Conservation (phyloP, 2,797 vertebrate species). For the Dicrostonyx torquatus region DNA sequence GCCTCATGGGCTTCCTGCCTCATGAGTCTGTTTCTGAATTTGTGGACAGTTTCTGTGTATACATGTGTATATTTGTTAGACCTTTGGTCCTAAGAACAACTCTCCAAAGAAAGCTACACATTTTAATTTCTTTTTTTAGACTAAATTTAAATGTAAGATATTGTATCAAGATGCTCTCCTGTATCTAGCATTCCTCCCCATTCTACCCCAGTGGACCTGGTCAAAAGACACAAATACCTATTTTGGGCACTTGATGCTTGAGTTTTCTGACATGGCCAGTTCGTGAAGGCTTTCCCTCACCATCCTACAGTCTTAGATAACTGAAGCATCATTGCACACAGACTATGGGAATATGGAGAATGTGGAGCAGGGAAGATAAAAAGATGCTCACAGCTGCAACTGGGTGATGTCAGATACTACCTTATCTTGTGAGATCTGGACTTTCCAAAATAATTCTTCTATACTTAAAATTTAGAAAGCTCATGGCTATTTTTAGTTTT, state of each 20-base stretch:
- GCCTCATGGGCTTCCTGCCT: background rate
- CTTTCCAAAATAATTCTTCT: slow-evolving; percentile 7
- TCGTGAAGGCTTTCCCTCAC: background rate
- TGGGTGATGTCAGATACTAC: background rate
- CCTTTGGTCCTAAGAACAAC: background rate
- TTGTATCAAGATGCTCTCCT: background rate
- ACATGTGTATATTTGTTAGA: background rate
- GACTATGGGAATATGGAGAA: background rate
- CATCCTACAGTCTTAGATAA: background rate
- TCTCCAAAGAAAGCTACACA: background rate
- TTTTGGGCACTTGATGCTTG: background rate
- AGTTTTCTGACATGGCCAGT: background rate
- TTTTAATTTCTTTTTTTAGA: background rate
- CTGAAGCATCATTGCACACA: background rate
- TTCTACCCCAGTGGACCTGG: background rate
- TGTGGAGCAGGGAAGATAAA: background rate
- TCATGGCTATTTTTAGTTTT: slow-evolving; percentile 12
- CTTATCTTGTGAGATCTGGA: background rate
- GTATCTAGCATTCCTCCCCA: background rate
- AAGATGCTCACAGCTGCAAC: background rate
- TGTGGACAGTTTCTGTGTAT: background rate
- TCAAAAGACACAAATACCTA: background rate
- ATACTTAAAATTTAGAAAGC: background rate
- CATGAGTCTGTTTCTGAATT: background rate
- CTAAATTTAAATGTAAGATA: background rate